These are phyloP conservation scores for Halcyon badia DNA, from an alignment of 2,797 vertebrate genomes.

Conservation along the genomic window DNA sequence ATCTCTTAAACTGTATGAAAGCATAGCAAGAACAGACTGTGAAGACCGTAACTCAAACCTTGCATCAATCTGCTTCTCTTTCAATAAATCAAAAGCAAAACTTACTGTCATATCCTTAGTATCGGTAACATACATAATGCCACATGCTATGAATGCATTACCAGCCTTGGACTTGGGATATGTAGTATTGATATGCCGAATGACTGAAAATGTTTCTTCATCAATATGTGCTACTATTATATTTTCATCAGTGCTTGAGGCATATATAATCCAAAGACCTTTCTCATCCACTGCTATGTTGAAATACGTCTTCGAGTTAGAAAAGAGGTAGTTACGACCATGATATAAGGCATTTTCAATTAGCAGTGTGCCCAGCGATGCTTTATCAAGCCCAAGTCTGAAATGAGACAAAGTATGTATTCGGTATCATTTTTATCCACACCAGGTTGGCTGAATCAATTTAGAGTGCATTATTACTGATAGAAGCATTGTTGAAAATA, in stretches of 20 bases:
- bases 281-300: constrained; percentile 92
- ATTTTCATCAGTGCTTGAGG: constrained; percentile 87
- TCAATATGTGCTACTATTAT: constrained; percentile 90
- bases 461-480: background rate
- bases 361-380: constrained; percentile 77
- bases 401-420: background rate
- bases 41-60: constrained; percentile 89
- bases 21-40: constrained; percentile 90
- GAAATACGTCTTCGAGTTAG: constrained; percentile 97
- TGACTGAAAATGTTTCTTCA: constrained; percentile 87
- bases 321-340: constrained; percentile 90
- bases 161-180: constrained; percentile 94
- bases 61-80: constrained; percentile 85
- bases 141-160: constrained; percentile 91
- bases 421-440: background rate
- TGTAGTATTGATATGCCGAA: constrained; percentile 88
- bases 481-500: background rate
- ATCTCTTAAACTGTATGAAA: constrained; percentile 91
- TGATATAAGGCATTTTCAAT: constrained; percentile 89
- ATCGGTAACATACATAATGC: constrained; percentile 93
- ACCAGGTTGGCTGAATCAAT: accelerated
- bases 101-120: constrained; percentile 89
- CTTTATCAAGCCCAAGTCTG: constrained; percentile 87
- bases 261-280: constrained; percentile 95
- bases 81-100: constrained; percentile 92